Base-by-base conservation (phyloP, 2,797 vertebrate genomes). In the Phoeniculus purpureus region DNA sequence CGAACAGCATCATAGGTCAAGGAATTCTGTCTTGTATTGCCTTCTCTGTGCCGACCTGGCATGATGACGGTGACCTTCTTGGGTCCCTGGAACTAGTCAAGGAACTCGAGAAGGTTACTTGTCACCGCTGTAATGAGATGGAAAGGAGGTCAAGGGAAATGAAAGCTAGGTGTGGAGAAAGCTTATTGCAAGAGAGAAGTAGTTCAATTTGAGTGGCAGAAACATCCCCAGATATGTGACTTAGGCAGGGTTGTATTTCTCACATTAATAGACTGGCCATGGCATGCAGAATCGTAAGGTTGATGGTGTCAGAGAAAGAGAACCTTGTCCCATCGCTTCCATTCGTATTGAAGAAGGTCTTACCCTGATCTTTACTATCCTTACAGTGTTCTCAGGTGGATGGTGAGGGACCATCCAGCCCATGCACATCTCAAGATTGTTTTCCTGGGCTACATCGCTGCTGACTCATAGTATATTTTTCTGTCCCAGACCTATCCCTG, bases 1-100 rank as follows among this genome's bases (percentile, higher is more conserved):
- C 70, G 83, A 71, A 76, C 80, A 61, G 43, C 89, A 73, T 90
- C 88, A 95, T 84, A 94, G 85, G 80, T 88, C 85, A 92, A 18
- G 47, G 64, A 43, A 79, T 26, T 2, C n/a, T 40, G 37, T 31
- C 51, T 78, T 37, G 66, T 56, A 32, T 50, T 34, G 50, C 64
- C 12, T 66, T 3, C 29, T 66, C 83, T 15, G 16, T 60, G 71
- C 56, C 83, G 76, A 0, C 23, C 71, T 27, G n/a, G 70, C 21
- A 8, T 62, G 77, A 29, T 50, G 80, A 40, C 0, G 4, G 75
- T 60, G 80, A 85, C 70, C 51, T 89, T 87, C 50, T 40, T 26
- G 34, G 26, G 25, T 55, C 50, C 19, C 54, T 88, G 87, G 61
- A 40, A 3, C 6, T 3, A 9, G 3, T 26, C 58, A 75, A 77